These are phyloP conservation scores for Lepidocyrtinus sp. DNA, from an alignment of 2,888 invertebrate species.

Conservation along the genomic window DNA sequence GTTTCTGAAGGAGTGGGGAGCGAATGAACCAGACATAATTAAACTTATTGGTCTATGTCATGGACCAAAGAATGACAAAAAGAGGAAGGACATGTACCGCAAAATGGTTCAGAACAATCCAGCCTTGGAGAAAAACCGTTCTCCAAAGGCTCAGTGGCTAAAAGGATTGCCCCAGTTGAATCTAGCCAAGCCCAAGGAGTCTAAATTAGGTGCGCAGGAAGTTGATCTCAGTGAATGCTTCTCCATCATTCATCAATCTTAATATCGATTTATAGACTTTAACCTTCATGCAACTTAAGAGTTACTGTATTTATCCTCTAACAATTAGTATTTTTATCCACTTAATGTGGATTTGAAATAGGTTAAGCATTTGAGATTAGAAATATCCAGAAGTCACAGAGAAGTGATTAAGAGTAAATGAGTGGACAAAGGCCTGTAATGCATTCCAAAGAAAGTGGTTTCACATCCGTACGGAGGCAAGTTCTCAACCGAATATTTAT, in stretches of 20 bases:
- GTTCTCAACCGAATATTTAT: no score
- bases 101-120: slow-evolving; percentile 63
- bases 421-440: no score
- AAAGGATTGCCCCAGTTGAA: slow-evolving; percentile 62
- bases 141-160: slow-evolving; percentile 66
- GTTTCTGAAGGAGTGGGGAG: slow-evolving; percentile 67
- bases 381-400: no score
- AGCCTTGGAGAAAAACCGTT: slow-evolving; percentile 59
- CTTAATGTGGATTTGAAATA: no score
- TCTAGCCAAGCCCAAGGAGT: slow-evolving; percentile 46
- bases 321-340: no score
- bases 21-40: slow-evolving; percentile 57
- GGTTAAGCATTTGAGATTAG: no score
- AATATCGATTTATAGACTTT: no score
- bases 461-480: no score
- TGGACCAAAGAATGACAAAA: slow-evolving; percentile 60
- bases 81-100: slow-evolving; percentile 65
- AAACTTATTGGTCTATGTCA: slow-evolving; percentile 53
- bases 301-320: no score
- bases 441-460: no score
- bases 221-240: slow-evolving; percentile 69
- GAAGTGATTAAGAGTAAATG: no score
- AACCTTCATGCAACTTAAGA: no score
- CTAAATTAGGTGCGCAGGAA: slow-evolving; percentile 57
- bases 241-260: slow-evolving; percentile 63